Evolutionary conservation across 2,797 vertebrate genomes (phyloP), one percentile per base, ranked within the genome.

Genomic region (Spinus olivaceus): DNA sequence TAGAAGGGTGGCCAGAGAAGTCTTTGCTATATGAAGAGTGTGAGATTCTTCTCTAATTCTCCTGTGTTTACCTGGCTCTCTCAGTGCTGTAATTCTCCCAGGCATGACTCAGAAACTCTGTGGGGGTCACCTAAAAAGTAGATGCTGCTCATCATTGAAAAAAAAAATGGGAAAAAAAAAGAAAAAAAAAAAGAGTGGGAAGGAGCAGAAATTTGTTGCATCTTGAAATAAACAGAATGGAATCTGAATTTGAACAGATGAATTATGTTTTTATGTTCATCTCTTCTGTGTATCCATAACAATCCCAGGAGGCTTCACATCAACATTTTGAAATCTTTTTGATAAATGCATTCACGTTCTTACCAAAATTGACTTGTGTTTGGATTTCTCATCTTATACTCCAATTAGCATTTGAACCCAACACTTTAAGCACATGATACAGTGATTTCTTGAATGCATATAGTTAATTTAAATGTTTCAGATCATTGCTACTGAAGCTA

Each of bases 291-390:
- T 96, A 95, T 86, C 94, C 91, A 88, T 88, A 96, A 96, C 85
- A 96, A 94, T 97, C 92, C 85, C 89, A 79, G 91, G 95, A 96
- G 94, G 92, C 46, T 96, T 95, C 89, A 85, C 92, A 94, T 96
- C 91, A 95, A 96, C 94, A 87, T 95, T 97, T 96, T 94, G 92
- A 96, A 96, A 96, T 97, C 92, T 94, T 91, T 92, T 92, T 96
- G 95, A 95, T 94, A 96, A 96, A 96, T 87, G 63, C 92, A 86
- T 84, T 92, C 92, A 88, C 54, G 3, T 92, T 90, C 85, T 76
- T 93, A 95, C 76, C 80, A 97, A 95, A 97, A 96, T 37, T 92
- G 95, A 94, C 89, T 96, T 81, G 64, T 95, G 92, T 96, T 96
- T 97, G 89, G 82, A 83, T 93, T 96, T 95, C 72, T 92, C 59